Evolutionary conservation across 2,113 vertebrate genomes (phyloP).

Genomic region (Myotis brandtii): DNA sequence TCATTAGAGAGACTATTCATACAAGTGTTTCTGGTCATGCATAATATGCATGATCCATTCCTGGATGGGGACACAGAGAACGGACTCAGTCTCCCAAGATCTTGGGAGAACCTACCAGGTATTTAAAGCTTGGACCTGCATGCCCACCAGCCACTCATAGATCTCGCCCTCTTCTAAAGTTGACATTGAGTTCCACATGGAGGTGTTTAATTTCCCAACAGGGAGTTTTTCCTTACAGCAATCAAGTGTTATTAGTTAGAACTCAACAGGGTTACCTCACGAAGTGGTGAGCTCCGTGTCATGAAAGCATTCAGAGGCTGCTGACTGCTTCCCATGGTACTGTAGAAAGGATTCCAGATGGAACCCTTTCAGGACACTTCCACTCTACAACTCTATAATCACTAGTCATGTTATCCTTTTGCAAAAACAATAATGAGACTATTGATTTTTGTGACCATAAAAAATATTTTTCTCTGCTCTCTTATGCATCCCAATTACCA

Average conservation of each 20-base stretch:
- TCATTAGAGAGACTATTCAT: neutral
- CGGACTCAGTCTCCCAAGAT: neutral
- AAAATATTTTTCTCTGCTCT: slow-evolving; percentile 8
- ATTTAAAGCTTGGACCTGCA: neutral
- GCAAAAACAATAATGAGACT: neutral
- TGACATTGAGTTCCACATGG: neutral
- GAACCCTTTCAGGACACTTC: neutral
- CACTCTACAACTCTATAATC: neutral
- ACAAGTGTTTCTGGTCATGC: neutral
- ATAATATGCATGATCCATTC: neutral
- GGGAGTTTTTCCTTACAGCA: neutral
- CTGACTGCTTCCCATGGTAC: neutral
- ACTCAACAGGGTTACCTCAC: neutral
- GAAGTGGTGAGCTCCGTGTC: neutral
- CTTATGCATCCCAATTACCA: neutral
- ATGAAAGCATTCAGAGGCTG: neutral
- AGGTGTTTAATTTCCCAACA: neutral
- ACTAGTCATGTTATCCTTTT: neutral
- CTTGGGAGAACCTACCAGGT: neutral
- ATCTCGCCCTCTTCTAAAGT: neutral
- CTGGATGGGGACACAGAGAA: neutral
- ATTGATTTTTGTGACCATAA: neutral
- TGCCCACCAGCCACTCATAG: neutral
- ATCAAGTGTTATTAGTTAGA: neutral
- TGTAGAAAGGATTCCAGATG: neutral